phyloP scores from a whole-genome alignment of 2,797 vertebrate species.

The Myotis daubentonii region DNA sequence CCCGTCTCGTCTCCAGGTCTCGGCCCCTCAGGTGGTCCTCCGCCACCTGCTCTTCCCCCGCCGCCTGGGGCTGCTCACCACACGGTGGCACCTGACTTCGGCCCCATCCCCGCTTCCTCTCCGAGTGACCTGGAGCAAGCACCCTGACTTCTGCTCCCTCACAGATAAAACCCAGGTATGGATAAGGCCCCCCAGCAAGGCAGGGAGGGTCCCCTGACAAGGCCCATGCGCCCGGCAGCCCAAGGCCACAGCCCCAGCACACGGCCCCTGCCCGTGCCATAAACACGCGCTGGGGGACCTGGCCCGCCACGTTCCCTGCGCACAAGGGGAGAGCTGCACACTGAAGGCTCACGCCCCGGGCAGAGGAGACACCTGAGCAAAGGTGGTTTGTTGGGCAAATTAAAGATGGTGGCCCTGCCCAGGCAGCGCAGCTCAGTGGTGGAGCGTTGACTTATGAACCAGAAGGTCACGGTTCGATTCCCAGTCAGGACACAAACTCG shows the following conservation, averaged over 20 bases:
- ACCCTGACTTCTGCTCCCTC: background rate
- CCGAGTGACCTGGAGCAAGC: background rate
- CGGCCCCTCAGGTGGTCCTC: background rate
- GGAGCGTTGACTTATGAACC: too few relatives aligned
- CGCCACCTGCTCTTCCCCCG: background rate
- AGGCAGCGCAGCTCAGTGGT: too few relatives aligned
- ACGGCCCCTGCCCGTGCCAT: too few relatives aligned
- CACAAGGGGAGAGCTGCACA: accelerated
- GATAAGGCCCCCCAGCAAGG: background rate
- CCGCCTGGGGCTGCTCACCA: background rate
- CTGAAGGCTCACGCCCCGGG: background rate
- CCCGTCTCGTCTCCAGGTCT: accelerated
- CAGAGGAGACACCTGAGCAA: background rate
- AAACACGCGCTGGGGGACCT: too few relatives aligned
- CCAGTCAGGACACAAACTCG: too few relatives aligned
- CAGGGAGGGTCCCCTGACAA: background rate
- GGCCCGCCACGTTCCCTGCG: background rate
- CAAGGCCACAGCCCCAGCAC: background rate
- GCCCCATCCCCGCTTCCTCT: background rate
- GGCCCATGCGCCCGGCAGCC: background rate
- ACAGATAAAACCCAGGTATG: background rate
- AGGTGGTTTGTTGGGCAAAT: background rate
- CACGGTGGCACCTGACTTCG: accelerated
- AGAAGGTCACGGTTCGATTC: too few relatives aligned
- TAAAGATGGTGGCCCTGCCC: background rate